Conservation (phyloP, 1,140 invertebrate species). For the Brachionus calyciflorus region DNA sequence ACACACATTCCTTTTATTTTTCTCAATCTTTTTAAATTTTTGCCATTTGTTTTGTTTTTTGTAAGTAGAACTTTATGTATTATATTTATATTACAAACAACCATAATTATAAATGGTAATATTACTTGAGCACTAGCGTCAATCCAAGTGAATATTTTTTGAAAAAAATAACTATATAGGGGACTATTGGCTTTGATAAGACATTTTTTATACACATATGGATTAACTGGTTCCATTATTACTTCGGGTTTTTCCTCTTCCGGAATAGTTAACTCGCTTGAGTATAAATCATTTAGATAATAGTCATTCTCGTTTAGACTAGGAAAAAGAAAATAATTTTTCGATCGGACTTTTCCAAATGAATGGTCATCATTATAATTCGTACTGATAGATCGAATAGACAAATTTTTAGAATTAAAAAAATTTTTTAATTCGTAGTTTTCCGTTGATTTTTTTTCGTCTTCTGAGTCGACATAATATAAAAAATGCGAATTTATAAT, state of each 20-base stretch:
- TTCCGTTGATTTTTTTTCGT: background rate
- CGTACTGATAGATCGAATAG: too few relatives aligned
- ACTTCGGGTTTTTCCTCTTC: background rate
- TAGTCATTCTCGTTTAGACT: too few relatives aligned
- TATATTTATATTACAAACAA: conserved; percentile 45
- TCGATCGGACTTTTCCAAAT: too few relatives aligned
- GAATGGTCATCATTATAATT: too few relatives aligned
- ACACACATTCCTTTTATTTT: conserved; percentile 46
- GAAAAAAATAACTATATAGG: conserved; percentile 40
- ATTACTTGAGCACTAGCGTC: conserved; percentile 31
- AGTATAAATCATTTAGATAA: too few relatives aligned
- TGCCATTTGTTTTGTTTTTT: conserved; percentile 42
- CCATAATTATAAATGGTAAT: conserved; percentile 44
- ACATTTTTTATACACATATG: conserved; percentile 36
- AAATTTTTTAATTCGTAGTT: background rate
- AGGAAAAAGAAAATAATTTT: too few relatives aligned
- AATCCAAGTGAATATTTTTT: conserved; percentile 45
- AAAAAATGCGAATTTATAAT: conserved; percentile 38
- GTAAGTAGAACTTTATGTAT: conserved; percentile 38
- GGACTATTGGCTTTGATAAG: conserved; percentile 23
- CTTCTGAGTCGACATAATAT: conserved; percentile 31
- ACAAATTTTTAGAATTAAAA: background rate
- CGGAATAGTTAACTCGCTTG: too few relatives aligned
- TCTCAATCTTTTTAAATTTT: conserved; percentile 30
- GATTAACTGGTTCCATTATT: conserved; percentile 31